Conservation (phyloP, 2,113 vertebrate species). For the Acrocephalus kingi region DNA sequence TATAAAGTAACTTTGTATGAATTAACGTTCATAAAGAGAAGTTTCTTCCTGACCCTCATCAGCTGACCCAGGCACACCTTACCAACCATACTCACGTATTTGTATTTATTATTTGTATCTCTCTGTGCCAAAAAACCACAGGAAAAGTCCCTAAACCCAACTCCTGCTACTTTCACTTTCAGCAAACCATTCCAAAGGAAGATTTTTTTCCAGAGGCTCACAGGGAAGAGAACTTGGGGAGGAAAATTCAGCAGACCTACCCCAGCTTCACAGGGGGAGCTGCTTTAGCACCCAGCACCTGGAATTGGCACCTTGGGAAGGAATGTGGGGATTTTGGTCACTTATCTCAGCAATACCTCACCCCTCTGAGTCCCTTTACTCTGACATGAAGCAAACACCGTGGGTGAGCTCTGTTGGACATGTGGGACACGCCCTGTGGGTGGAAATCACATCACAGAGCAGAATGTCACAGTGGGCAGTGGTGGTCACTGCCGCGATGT, state of each 20-base stretch:
- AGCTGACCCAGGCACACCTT: constrained; percentile 3
- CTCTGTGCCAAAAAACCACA: neutral
- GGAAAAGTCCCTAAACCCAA: neutral
- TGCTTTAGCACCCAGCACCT: neutral
- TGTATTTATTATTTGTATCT: neutral
- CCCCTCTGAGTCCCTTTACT: neutral
- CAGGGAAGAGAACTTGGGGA: neutral
- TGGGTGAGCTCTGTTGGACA: neutral
- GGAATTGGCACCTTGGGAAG: neutral
- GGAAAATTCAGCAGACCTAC: neutral
- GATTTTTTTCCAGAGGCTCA: neutral
- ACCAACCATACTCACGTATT: neutral
- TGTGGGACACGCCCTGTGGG: neutral
- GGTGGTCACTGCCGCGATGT: no score
- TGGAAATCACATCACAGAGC: neutral
- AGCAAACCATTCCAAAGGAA: neutral
- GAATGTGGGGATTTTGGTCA: neutral
- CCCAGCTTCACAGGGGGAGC: neutral
- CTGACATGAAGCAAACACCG: neutral
- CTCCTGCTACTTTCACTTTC: neutral
- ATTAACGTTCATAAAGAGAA: neutral
- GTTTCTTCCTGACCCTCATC: constrained; percentile 18
- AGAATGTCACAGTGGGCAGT: neutral
- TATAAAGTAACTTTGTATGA: neutral
- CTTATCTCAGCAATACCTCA: accelerated